phyloP scores from a whole-genome alignment of 2,113 vertebrate genomes.

The Barnardius zonarius region DNA sequence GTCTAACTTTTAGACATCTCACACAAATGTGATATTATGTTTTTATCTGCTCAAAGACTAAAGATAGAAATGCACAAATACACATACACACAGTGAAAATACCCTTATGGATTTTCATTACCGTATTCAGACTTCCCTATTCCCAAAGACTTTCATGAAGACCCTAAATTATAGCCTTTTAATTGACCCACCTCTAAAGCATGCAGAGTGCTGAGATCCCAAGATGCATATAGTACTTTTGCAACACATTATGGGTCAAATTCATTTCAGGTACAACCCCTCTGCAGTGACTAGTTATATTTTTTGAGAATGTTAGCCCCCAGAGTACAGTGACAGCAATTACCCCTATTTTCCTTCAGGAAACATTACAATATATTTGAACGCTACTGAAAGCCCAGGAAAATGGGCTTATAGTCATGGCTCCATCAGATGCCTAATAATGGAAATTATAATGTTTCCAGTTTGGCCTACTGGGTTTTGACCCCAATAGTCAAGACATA shows the following conservation, averaged over 20 bases:
- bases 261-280: slow-evolving; percentile 53
- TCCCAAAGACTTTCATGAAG: slow-evolving; percentile 23
- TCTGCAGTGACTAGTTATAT: slow-evolving; percentile 28
- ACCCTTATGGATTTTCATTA: not conserved
- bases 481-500: not conserved
- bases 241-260: slow-evolving; percentile 57
- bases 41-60: not conserved
- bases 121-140: not conserved
- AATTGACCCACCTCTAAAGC: slow-evolving; percentile 40
- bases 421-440: slow-evolving; percentile 33
- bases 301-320: slow-evolving; percentile 50
- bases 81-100: not conserved
- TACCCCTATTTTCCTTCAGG: slow-evolving; percentile 63
- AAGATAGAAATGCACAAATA: not conserved
- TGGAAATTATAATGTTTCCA: slow-evolving; percentile 26
- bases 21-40: not conserved
- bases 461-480: slow-evolving; percentile 12
- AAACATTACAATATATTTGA: slow-evolving; percentile 57
- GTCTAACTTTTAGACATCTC: not conserved
- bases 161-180: slow-evolving; percentile 38
- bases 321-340: slow-evolving; percentile 62
- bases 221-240: slow-evolving; percentile 13
- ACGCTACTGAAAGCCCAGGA: slow-evolving; percentile 8
- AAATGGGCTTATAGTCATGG: slow-evolving; percentile 28
- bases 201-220: slow-evolving; percentile 15